phyloP scores from a whole-genome alignment of 1,140 invertebrate species.

The Bombyx mandarina region DNA sequence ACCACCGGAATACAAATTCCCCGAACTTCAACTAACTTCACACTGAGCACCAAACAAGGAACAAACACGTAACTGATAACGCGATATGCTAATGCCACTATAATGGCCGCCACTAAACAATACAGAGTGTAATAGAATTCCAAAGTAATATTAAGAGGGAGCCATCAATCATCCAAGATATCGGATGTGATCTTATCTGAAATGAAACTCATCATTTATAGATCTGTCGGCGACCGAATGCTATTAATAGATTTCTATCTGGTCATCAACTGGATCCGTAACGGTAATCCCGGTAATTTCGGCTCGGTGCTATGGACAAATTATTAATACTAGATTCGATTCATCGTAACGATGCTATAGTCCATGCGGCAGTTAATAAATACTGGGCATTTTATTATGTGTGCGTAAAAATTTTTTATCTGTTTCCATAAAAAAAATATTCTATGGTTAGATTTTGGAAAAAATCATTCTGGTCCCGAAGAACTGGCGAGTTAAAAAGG shows the following conservation, averaged over 20 bases:
- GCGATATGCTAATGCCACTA: slow-evolving; percentile 48
- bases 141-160: slow-evolving; percentile 46
- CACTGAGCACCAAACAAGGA: not conserved
- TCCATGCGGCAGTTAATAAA: slow-evolving; percentile 9
- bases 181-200: slow-evolving; percentile 63
- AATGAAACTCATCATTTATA: slow-evolving; percentile 70
- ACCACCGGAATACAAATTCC: no score
- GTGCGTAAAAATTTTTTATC: not conserved
- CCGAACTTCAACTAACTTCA: no score
- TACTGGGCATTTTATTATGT: not conserved
- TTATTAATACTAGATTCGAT: slow-evolving; percentile 24
- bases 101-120: slow-evolving; percentile 55
- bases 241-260: slow-evolving; percentile 68
- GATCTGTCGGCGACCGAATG: slow-evolving; percentile 60
- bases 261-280: slow-evolving; percentile 58
- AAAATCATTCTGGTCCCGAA: no score
- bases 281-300: slow-evolving; percentile 55
- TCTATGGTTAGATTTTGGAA: no score
- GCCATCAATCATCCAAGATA: slow-evolving; percentile 60
- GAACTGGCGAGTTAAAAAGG: no score
- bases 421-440: no score
- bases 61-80: slow-evolving; percentile 9
- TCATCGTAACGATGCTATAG: slow-evolving; percentile 24
- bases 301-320: slow-evolving; percentile 48
- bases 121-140: slow-evolving; percentile 60